phyloP scores from a whole-genome alignment of 2,888 invertebrate genomes.

The Drosophila multiciliata region DNA sequence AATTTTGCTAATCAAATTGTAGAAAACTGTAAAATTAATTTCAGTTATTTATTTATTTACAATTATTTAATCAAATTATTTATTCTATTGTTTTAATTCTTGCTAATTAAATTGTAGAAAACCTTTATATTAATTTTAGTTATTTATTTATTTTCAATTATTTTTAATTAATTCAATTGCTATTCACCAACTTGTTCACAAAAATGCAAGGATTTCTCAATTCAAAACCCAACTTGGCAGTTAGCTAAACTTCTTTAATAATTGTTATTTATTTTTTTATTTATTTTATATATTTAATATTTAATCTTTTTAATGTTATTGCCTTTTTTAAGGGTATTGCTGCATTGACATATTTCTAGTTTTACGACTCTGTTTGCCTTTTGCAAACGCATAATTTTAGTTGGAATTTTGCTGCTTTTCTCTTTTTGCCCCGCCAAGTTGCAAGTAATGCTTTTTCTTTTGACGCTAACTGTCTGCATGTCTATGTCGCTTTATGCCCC shows the following conservation, averaged over 20 bases:
- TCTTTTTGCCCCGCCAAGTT: constrained; percentile 37
- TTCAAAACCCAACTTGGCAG: too few species aligned
- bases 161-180: too few species aligned
- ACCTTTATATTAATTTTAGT: too few species aligned
- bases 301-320: neutral
- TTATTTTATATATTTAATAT: neutral
- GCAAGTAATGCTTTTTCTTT: constrained; percentile 69
- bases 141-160: too few species aligned
- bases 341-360: neutral
- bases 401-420: constrained; percentile 38
- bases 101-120: too few species aligned
- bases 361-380: constrained; percentile 26
- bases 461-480: constrained; percentile 37
- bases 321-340: constrained; percentile 2
- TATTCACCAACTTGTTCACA: neutral
- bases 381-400: constrained; percentile 65
- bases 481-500: neutral
- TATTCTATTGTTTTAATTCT: too few species aligned
- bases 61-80: too few species aligned
- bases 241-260: neutral
- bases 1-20: too few species aligned
- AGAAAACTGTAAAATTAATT: too few species aligned
- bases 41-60: too few species aligned
- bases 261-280: neutral
- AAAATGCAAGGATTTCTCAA: accelerated